Conservation (phyloP, 2,113 vertebrate species). For the Chloropsis hardwickii region DNA sequence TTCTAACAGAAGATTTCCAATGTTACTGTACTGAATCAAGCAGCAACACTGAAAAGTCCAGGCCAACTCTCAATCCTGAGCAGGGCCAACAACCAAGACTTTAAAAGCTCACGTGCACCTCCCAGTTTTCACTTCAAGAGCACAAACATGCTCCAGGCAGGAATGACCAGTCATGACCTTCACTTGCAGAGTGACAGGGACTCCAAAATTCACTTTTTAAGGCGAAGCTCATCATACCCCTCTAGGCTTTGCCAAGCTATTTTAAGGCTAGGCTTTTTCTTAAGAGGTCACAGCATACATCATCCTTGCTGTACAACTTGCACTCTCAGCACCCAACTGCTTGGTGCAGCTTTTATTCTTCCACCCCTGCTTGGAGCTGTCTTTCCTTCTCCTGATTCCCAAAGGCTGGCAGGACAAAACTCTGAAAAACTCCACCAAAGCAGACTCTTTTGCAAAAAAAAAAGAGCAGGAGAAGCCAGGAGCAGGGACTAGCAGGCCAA, state of each 20-base stretch:
- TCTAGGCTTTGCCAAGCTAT: background rate
- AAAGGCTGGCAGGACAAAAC: background rate
- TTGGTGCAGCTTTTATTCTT: background rate
- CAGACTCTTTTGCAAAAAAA: fast-evolving
- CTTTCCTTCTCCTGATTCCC: background rate
- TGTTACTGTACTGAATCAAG: conserved; percentile 12
- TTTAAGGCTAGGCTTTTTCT: background rate
- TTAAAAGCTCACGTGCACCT: background rate
- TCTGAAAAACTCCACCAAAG: background rate
- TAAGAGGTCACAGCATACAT: background rate
- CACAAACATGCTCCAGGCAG: background rate
- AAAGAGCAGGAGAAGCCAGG: background rate
- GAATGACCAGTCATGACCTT: background rate
- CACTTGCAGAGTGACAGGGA: background rate
- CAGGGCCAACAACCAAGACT: background rate
- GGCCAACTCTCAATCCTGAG: background rate
- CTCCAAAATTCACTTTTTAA: background rate
- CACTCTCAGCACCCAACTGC: background rate
- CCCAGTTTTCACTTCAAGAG: background rate
- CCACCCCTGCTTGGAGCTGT: background rate
- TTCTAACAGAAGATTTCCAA: conserved; percentile 21
- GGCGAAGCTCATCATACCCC: background rate
- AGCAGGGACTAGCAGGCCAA: background rate
- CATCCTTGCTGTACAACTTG: background rate
- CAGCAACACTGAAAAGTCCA: background rate